Evolutionary conservation across 2,888 invertebrate genomes (phyloP).

Genomic region (Zaprionus obscuricornis): DNA sequence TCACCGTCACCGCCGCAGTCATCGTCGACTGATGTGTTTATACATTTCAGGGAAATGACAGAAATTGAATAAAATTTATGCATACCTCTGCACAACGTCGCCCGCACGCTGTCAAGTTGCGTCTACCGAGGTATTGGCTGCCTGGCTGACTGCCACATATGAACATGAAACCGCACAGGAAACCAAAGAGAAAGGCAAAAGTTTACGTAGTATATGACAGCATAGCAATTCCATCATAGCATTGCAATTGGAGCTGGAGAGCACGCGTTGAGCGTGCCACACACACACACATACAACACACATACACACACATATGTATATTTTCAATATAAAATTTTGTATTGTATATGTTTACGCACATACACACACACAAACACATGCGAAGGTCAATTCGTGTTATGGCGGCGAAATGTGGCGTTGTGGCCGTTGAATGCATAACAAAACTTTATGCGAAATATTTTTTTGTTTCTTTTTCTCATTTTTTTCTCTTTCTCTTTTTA

Average conservation of each 20-base stretch:
- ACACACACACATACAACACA: too few species aligned
- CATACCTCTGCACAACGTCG: constrained; percentile 37
- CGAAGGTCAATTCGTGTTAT: constrained; percentile 56
- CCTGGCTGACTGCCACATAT: constrained; percentile 8
- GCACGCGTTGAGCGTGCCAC: not conserved
- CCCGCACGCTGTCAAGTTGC: constrained; percentile 8
- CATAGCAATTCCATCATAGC: constrained; percentile 26
- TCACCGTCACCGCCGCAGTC: not conserved
- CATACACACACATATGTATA: too few species aligned
- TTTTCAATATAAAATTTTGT: too few species aligned
- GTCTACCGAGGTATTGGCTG: not conserved
- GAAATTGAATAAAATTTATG: constrained; percentile 77
- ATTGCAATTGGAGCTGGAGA: constrained; percentile 2
- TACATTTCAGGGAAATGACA: constrained; percentile 72
- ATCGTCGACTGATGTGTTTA: constrained; percentile 68
- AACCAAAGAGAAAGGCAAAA: constrained; percentile 34
- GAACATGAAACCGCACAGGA: constrained; percentile 49
- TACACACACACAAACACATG: too few species aligned
- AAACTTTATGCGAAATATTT: constrained; percentile 16
- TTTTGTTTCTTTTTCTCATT: too few species aligned
- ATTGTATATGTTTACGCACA: not conserved
- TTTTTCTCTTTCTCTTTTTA: too few species aligned
- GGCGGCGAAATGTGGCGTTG: constrained; percentile 21
- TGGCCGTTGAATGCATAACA: constrained; percentile 40
- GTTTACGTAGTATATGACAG: constrained; percentile 15